phyloP scores from a whole-genome alignment of 1,140 invertebrate genomes.

The Tetragonula clypearis region DNA sequence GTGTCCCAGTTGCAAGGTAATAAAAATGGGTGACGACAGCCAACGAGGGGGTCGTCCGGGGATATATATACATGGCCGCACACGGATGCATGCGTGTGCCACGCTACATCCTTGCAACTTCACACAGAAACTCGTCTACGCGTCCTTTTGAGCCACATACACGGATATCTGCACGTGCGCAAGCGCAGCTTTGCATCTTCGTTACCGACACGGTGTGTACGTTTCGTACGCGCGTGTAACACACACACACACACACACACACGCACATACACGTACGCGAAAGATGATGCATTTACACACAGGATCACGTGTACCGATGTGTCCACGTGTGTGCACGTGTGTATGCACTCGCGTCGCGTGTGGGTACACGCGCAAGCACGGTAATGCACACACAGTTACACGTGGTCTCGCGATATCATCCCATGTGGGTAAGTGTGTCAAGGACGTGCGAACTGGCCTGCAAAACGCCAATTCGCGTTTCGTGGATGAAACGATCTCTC shows the following conservation, averaged over 20 bases:
- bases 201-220: neutral
- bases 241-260: neutral
- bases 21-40: slow-evolving; percentile 48
- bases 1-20: slow-evolving; percentile 43
- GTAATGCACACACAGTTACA: slow-evolving; percentile 49
- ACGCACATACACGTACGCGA: neutral
- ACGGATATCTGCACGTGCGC: slow-evolving; percentile 13
- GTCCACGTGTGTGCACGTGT: neutral
- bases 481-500: slow-evolving; percentile 56
- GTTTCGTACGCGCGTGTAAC: neutral
- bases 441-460: slow-evolving; percentile 81
- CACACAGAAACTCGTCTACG: slow-evolving; percentile 30
- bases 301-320: neutral
- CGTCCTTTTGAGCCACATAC: slow-evolving; percentile 19
- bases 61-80: slow-evolving; percentile 8
- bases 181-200: slow-evolving; percentile 28
- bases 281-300: neutral
- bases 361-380: slow-evolving; percentile 24
- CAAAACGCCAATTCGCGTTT: slow-evolving; percentile 74
- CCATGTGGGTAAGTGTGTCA: slow-evolving; percentile 79
- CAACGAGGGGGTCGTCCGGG: slow-evolving; percentile 13
- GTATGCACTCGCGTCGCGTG: neutral
- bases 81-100: neutral
- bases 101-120: slow-evolving; percentile 30
- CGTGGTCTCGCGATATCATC: slow-evolving; percentile 66